Evolutionary conservation across 2,888 invertebrate genomes (phyloP), one percentile per base, ranked within the genome.

Genomic region (Hemicrepidius hirtus): DNA sequence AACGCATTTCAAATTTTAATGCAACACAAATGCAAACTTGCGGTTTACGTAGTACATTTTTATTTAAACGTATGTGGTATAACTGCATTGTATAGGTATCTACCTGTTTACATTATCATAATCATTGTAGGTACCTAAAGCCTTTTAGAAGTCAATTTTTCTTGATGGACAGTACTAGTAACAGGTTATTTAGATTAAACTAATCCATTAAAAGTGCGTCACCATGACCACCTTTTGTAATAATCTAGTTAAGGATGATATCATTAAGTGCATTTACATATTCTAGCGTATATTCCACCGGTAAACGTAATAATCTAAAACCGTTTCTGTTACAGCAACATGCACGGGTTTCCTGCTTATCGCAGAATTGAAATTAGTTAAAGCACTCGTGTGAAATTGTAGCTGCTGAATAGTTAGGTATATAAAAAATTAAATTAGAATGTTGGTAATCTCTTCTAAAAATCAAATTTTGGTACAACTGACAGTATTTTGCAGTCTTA

Each of bases 31-130:
- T 12, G 18, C 20, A 13, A 37, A 10, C 37, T 57, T 60, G 41
- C 60, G 41, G 60, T 60, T 60, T 60, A 28, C 60, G 40, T 60
- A 60, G 60, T 24, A 60, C 60, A 60, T 41, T 60, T 60, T 60
- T 41, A 60, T 32, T 21, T 6, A 35, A 24, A 35, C 35, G 7
- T 18, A 53, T 28, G 53, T 53, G 16, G 24, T 53, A 16, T 28
- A 53, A 28, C 16, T 18, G 10, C 55, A 37, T 16, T 3, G 32
- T 37, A 28, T 24, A 3, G 16, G 28, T 24, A 28, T 13, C 37
- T 18, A 16, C 55, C 1, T 16, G 20, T 12, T 49, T 20, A 53
- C n/a, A 53, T 53, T 53, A 53, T 53, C 53, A 24, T 46, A 53
- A 50, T 13, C 24, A 10, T 55, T 55, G 32, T 5, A n/a, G 13